phyloP scores from a whole-genome alignment of 2,888 invertebrate genomes.

The Desoria tigrina region DNA sequence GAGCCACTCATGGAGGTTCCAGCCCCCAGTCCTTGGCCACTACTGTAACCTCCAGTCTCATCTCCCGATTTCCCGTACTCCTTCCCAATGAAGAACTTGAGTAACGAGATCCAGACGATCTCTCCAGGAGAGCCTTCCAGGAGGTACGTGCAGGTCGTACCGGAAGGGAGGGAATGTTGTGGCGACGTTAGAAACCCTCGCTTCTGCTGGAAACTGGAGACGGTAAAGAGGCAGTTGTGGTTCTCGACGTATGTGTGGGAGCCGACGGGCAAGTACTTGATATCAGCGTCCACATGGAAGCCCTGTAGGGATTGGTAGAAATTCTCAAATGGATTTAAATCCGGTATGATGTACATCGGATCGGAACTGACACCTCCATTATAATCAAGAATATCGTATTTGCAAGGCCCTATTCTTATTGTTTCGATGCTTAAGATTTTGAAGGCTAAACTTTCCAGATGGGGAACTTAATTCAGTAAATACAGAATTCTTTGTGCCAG shows the following conservation, averaged over 20 bases:
- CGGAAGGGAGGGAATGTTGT: slow-evolving; percentile 55
- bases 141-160: slow-evolving; percentile 55
- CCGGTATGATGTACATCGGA: too few relatives aligned
- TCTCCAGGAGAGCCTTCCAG: slow-evolving; percentile 60
- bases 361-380: too few relatives aligned
- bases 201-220: slow-evolving; percentile 54
- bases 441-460: too few relatives aligned
- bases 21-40: slow-evolving; percentile 8
- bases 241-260: slow-evolving; percentile 51
- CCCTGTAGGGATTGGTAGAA: slow-evolving; percentile 32
- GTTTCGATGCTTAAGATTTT: too few relatives aligned
- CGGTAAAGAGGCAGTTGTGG: slow-evolving; percentile 54
- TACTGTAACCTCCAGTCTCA: slow-evolving; percentile 26
- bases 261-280: slow-evolving; percentile 44
- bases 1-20: slow-evolving; percentile 19
- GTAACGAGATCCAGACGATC: slow-evolving; percentile 80
- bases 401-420: too few relatives aligned
- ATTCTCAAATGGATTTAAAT: too few relatives aligned
- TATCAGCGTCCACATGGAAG: slow-evolving; percentile 50
- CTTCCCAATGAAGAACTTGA: slow-evolving; percentile 73
- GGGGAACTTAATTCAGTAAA: too few relatives aligned
- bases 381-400: too few relatives aligned
- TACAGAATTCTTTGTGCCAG: too few relatives aligned
- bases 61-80: slow-evolving; percentile 59
- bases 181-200: slow-evolving; percentile 55